phyloP scores from a whole-genome alignment of 2,113 vertebrate species.

The Periophthalmus modestus region DNA sequence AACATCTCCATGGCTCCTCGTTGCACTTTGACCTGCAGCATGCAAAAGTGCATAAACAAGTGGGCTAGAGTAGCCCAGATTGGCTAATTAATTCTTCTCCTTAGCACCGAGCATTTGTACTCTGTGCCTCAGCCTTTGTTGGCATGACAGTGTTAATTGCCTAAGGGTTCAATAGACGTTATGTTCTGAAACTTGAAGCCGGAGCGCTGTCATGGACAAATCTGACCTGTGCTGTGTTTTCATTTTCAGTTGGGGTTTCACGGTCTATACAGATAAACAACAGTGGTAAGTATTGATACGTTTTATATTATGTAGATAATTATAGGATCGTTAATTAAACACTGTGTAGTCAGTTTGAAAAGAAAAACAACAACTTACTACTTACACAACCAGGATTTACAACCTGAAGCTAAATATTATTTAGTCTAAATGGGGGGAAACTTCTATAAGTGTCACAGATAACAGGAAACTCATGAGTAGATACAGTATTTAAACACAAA shows the following conservation, averaged over 20 bases:
- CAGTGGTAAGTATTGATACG: slow-evolving; percentile 86
- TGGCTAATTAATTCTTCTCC: slow-evolving; percentile 37
- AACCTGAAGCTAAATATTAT: too few relatives aligned
- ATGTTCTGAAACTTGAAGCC: not conserved
- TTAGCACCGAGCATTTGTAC: slow-evolving; percentile 24
- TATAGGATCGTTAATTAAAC: too few relatives aligned
- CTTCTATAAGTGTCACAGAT: too few relatives aligned
- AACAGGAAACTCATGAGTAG: too few relatives aligned
- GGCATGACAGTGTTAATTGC: not conserved
- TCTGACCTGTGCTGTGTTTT: slow-evolving; percentile 31
- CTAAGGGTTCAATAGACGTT: not conserved
- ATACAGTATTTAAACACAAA: too few relatives aligned
- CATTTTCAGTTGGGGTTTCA: slow-evolving; percentile 89
- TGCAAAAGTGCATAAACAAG: slow-evolving; percentile 48
- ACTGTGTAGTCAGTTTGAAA: too few relatives aligned
- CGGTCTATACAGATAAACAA: slow-evolving; percentile 88
- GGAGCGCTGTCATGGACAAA: not conserved
- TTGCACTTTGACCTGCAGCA: slow-evolving; percentile 25
- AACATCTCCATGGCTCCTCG: not conserved
- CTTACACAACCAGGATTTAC: too few relatives aligned
- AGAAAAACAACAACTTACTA: too few relatives aligned
- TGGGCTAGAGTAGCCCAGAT: slow-evolving; percentile 4
- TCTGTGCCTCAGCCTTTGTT: slow-evolving; percentile 5
- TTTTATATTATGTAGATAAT: not conserved
- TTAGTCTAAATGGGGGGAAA: too few relatives aligned